Base-by-base conservation (phyloP, 2,888 invertebrate species). In the Candidula unifasciata region DNA sequence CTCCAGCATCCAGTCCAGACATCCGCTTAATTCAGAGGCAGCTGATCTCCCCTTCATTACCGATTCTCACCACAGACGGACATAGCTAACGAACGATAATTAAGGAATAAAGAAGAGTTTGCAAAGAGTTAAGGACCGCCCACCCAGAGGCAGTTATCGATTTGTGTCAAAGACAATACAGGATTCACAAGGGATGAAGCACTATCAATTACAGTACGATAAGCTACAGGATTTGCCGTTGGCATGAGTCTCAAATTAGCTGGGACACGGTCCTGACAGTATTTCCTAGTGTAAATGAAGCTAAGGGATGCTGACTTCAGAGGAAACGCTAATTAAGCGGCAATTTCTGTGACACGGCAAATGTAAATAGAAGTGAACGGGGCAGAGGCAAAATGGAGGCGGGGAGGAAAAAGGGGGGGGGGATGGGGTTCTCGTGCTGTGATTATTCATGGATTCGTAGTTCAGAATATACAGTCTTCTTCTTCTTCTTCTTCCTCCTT, bases 201-300 rank as follows among this genome's bases (percentile, higher is more conserved):
- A 54, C 30, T 54, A 74, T 74, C 52, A 74, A 74, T 74, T 74
- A 73, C 73, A 73, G 44, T 13, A 27, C 27, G 44, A 33, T n/a
- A n/a, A 73, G 44, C 73, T 73, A 73, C 52, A 44, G 73, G 73
- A 73, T 73, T 73, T 73, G 73, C 52, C 73, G 73, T 10, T 44
- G 73, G 73, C 73, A 27, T n/a, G 73, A 44, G 44, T 73, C 73
- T 73, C 44, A 44, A 73, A 73, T 73, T 73, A 73, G 73, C 27
- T 10, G 73, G 73, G 13, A 27, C 6, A 8, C 44, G 6, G 44
- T 73, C n/a, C 24, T 6, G 24, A 44, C 27, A 13, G 2, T 44
- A 44, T 13, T 44, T 6, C 18, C n/a, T n/a, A 73, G 73, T 73
- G 73, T 73, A n/a, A 44, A 73, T n/a, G 73, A 73, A 73, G 44